A percentile compares a stretch with the other conserved stretches of the same genome.
Evolutionary conservation across 2,113 vertebrate genomes (phyloP).

Genomic region (Rhynchomys soricoides): DNA sequence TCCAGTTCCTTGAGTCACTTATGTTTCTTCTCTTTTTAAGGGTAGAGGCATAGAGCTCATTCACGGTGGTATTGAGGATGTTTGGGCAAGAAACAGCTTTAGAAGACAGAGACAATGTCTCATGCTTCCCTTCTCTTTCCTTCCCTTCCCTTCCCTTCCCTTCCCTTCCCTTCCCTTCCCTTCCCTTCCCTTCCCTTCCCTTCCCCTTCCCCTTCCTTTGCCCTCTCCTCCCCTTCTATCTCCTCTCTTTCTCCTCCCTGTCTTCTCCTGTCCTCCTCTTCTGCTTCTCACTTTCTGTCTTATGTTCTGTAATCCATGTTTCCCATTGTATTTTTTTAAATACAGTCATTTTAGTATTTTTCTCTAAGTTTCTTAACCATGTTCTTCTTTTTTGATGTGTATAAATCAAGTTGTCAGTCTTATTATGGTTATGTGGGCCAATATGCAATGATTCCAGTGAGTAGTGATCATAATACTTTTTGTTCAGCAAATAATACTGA

Average conservation of each 20-base stretch:
- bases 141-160: too few species aligned
- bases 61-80: background rate
- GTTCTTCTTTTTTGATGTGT: background rate
- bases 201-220: too few species aligned
- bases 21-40: background rate
- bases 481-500: background rate
- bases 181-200: rapidly evolving
- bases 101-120: background rate
- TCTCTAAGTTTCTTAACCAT: background rate
- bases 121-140: background rate
- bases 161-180: background rate
- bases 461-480: background rate
- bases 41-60: background rate
- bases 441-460: background rate
- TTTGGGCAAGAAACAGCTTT: background rate
- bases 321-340: background rate
- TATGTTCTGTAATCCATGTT: background rate
- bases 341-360: background rate
- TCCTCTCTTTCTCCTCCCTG: background rate
- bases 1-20: background rate
- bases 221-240: rapidly evolving
- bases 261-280: background rate
- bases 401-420: background rate
- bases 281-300: background rate
- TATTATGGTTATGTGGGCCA: background rate